These are phyloP conservation scores for Orius insidiosus DNA, from an alignment of 1,140 invertebrate genomes.

Conservation along the genomic window DNA sequence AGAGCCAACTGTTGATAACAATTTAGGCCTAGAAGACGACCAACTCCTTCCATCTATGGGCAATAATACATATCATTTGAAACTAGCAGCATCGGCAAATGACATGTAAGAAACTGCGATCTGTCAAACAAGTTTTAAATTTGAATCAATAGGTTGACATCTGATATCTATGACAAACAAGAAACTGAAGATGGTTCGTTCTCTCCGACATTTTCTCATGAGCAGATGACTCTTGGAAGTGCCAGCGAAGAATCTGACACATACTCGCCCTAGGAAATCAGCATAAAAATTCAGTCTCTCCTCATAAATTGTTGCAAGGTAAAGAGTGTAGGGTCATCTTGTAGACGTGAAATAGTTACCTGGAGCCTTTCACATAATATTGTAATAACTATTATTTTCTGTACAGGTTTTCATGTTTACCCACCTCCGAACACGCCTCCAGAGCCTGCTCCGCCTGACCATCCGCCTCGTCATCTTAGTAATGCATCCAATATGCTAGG, in stretches of 20 bases:
- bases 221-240: conserved; percentile 26
- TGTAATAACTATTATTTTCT: conserved; percentile 14
- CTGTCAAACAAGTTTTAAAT: conserved; percentile 1
- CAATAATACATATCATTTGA: conserved; percentile 27
- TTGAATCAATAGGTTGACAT: conserved; percentile 40
- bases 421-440: conserved; percentile 62
- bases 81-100: conserved; percentile 19
- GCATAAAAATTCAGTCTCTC: conserved; percentile 24
- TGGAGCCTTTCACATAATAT: no score
- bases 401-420: conserved; percentile 58
- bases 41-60: conserved; percentile 37
- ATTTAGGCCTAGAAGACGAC: conserved; percentile 25
- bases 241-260: conserved; percentile 53
- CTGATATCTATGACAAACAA: conserved; percentile 59
- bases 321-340: no score
- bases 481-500: conserved; percentile 31
- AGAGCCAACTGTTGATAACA: conserved; percentile 35
- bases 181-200: conserved; percentile 31
- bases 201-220: conserved; percentile 26
- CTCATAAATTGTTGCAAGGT: conserved; percentile 29
- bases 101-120: not conserved
- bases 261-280: conserved; percentile 37
- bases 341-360: no score
- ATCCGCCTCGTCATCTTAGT: conserved; percentile 28
- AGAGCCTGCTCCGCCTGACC: conserved; percentile 63